Evolutionary conservation across 1,140 invertebrate species (phyloP).

Genomic region (Ylistrum balloti): DNA sequence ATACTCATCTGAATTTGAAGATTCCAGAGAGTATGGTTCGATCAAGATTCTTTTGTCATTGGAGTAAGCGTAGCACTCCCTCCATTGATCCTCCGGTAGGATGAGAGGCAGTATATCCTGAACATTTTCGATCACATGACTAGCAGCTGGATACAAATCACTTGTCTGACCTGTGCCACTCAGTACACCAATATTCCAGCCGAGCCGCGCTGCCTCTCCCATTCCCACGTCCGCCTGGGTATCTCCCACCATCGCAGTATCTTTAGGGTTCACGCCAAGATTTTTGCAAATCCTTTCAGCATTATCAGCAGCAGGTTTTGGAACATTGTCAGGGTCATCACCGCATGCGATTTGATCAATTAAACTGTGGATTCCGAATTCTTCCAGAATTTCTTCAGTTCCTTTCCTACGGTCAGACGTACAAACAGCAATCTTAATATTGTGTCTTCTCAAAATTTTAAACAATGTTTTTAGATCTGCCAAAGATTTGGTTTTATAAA

Average conservation of each 20-base stretch:
- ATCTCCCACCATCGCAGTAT: constrained; percentile 84
- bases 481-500: constrained; percentile 79
- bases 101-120: constrained; percentile 78
- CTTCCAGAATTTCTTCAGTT: constrained; percentile 78
- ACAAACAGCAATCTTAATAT: constrained; percentile 83
- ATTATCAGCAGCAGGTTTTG: constrained; percentile 84
- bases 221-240: constrained; percentile 83
- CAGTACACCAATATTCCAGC: constrained; percentile 82
- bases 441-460: constrained; percentile 79
- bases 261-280: constrained; percentile 80
- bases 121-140: constrained; percentile 76
- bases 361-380: constrained; percentile 75
- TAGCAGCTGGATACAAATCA: constrained; percentile 75
- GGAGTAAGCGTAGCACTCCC: constrained; percentile 74
- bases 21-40: constrained; percentile 63
- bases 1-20: background rate
- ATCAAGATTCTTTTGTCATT: constrained; percentile 71
- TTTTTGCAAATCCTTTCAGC: constrained; percentile 82
- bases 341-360: constrained; percentile 83
- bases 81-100: constrained; percentile 74
- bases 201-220: constrained; percentile 82
- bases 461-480: constrained; percentile 82
- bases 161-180: constrained; percentile 76
- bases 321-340: constrained; percentile 81
- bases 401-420: constrained; percentile 82